phyloP scores from a whole-genome alignment of 2,888 invertebrate genomes.

The Conus canariensis region DNA sequence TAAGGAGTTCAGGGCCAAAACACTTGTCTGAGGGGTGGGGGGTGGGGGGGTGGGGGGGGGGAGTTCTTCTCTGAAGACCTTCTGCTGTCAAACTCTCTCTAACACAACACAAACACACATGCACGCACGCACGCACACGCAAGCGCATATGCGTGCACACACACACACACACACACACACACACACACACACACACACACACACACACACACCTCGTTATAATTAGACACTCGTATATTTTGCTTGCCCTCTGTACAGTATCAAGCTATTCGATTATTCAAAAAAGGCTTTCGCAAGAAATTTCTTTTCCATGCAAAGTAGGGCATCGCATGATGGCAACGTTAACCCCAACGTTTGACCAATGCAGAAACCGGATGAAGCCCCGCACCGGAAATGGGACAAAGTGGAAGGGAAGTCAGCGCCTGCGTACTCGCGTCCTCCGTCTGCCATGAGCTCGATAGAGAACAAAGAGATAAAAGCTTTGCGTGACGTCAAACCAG shows the following conservation, averaged over 20 bases:
- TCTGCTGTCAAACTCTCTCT: no score
- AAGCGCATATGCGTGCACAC: not conserved
- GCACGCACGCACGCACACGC: not conserved
- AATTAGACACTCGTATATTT: no score
- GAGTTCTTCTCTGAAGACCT: no score
- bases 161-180: not conserved
- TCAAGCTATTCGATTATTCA: no score
- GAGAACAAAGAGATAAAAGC: slow-evolving; percentile 60
- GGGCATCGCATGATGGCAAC: no score
- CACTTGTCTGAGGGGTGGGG: no score
- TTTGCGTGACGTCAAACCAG: slow-evolving; percentile 63
- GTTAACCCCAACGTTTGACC: no score
- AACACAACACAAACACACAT: not conserved
- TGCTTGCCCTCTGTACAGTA: no score
- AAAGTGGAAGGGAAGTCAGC: slow-evolving; percentile 61
- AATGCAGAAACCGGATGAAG: not conserved
- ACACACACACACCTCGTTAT: not conserved
- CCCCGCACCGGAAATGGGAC: slow-evolving; percentile 63
- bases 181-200: not conserved
- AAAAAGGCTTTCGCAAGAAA: no score
- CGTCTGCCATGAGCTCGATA: slow-evolving; percentile 57
- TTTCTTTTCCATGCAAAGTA: no score
- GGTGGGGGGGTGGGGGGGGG: no score
- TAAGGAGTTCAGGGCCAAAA: no score
- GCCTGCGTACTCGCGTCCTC: slow-evolving; percentile 67